A percentile compares a stretch with the other conserved stretches of the same genome.
Conservation (phyloP, 2,888 invertebrate species). For the Lepidochitona cinerea region DNA sequence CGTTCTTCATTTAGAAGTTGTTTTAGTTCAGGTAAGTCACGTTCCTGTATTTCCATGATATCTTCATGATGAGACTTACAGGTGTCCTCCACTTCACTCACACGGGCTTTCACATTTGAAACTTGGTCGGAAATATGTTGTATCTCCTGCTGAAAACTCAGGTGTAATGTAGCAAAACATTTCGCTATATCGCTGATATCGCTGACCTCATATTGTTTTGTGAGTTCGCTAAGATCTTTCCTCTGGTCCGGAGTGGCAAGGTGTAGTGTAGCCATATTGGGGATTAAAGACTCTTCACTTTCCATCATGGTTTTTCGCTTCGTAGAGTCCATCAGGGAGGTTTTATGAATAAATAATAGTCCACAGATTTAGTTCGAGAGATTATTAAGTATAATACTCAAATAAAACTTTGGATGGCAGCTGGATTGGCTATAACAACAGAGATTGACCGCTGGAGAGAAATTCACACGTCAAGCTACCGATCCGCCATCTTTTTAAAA, state of each 20-base stretch:
- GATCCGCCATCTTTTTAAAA: no score
- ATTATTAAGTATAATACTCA: no score
- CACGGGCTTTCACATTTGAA: neutral
- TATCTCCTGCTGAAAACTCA: neutral
- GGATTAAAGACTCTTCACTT: neutral
- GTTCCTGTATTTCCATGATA: neutral
- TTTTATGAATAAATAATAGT: no score
- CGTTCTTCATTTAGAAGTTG: neutral
- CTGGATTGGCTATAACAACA: no score
- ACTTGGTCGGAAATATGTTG: neutral
- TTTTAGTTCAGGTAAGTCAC: neutral
- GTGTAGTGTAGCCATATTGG: no score
- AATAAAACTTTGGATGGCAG: no score
- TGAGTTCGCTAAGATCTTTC: neutral
- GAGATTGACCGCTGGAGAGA: no score
- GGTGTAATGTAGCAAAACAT: neutral
- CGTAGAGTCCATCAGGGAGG: neutral
- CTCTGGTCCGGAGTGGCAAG: no score
- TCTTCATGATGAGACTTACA: neutral
- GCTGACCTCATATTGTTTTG: neutral
- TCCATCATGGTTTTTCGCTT: neutral
- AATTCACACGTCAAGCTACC: no score
- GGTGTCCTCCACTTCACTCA: neutral
- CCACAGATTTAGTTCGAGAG: no score
- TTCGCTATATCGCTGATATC: neutral